Evolutionary conservation across 2,797 vertebrate genomes (phyloP).

Genomic region (Sebastes nivosus): DNA sequence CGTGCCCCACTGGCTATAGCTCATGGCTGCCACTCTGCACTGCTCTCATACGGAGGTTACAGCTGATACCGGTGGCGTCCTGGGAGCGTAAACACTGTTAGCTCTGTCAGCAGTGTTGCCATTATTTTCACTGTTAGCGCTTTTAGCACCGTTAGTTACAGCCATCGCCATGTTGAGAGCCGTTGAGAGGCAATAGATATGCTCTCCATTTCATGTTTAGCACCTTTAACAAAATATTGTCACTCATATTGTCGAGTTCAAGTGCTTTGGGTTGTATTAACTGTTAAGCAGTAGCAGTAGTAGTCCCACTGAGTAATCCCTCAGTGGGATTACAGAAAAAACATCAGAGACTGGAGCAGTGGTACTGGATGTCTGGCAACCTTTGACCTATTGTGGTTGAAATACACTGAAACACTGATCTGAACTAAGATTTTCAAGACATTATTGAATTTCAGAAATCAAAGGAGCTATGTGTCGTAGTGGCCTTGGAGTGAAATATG

Average conservation of each 20-base stretch:
- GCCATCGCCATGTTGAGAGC: too few relatives aligned
- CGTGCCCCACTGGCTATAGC: too few relatives aligned
- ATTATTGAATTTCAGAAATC: constrained; percentile 31
- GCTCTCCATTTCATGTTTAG: background rate
- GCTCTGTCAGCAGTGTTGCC: too few relatives aligned
- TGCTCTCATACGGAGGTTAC: too few relatives aligned
- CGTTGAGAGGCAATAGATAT: background rate
- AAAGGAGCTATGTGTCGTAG: background rate
- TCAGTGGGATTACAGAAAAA: constrained; percentile 20
- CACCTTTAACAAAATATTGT: background rate
- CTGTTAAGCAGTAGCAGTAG: background rate
- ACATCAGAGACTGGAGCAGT: constrained; percentile 6
- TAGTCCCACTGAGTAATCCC: background rate
- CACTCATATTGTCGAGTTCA: background rate
- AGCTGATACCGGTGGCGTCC: too few relatives aligned
- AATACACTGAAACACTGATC: constrained; percentile 20
- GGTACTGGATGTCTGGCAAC: constrained; percentile 4
- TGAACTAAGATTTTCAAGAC: constrained; percentile 20
- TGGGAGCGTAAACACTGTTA: too few relatives aligned
- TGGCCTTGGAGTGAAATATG: constrained; percentile 5
- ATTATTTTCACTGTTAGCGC: too few relatives aligned
- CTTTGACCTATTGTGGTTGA: constrained; percentile 34
- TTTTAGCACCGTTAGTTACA: too few relatives aligned
- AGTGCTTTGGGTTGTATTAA: background rate
- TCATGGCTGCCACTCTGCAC: too few relatives aligned